Conservation (phyloP, 2,113 vertebrate species). For the Fregetta grallaria region DNA sequence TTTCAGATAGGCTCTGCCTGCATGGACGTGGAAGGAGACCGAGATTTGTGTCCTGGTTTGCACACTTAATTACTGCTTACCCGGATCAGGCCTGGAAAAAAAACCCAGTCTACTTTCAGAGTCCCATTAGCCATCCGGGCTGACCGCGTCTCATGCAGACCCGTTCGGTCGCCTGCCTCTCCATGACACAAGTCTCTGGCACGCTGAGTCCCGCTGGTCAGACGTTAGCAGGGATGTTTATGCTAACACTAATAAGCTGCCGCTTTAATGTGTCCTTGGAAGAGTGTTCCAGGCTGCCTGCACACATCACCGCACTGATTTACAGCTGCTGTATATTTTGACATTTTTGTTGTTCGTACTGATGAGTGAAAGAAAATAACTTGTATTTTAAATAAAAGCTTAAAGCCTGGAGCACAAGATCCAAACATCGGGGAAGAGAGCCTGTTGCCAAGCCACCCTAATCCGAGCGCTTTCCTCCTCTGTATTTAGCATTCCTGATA, state of each 20-base stretch:
- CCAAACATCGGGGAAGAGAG: not conserved
- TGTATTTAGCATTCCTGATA: not conserved
- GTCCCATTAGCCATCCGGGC: not conserved
- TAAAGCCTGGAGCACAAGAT: not conserved
- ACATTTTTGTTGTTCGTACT: fast-evolving
- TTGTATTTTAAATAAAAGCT: not conserved
- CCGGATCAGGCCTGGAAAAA: not conserved
- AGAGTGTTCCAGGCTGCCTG: not conserved
- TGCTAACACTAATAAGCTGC: not conserved
- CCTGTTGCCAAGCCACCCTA: not conserved
- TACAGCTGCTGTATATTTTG: not conserved
- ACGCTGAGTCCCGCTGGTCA: fast-evolving
- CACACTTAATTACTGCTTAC: not conserved
- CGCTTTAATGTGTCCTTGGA: not conserved
- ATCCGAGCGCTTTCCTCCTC: not conserved
- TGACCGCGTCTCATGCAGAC: not conserved
- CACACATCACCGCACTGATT: fast-evolving
- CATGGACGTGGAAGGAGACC: not conserved
- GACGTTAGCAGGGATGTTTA: not conserved
- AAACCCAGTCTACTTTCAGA: not conserved
- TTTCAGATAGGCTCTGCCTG: not conserved
- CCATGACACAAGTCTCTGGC: fast-evolving
- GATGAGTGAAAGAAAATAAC: fast-evolving
- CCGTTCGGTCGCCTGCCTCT: fast-evolving
- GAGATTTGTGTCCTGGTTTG: not conserved